phyloP scores from a whole-genome alignment of 2,113 vertebrate species.

The Xenopus tropicalis region DNA sequence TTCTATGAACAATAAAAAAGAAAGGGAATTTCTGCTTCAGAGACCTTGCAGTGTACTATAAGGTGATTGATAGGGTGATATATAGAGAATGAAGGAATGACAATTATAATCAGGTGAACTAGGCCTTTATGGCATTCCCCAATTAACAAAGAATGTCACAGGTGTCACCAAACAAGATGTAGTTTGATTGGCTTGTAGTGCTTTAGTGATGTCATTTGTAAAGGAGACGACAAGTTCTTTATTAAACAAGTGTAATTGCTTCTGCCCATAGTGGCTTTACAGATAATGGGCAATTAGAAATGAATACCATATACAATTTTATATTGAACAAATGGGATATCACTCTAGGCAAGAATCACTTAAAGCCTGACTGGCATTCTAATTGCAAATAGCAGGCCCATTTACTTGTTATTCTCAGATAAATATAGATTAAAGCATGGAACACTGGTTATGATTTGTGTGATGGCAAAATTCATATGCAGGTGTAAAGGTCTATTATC shows the following conservation, averaged over 20 bases:
- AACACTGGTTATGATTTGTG: no score
- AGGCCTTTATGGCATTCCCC: conserved; percentile 15
- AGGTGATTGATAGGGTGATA: conserved; percentile 40
- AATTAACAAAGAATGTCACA: conserved; percentile 36
- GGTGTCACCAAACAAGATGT: conserved; percentile 18
- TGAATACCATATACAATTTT: not conserved
- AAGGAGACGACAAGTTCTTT: conserved; percentile 5
- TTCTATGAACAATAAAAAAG: conserved; percentile 6
- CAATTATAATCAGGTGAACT: conserved; percentile 34
- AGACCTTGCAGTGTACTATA: conserved; percentile 20
- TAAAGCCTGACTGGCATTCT: not conserved
- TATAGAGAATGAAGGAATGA: conserved; percentile 37
- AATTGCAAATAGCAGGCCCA: not conserved
- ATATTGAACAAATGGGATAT: conserved; percentile 12
- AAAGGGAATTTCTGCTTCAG: conserved; percentile 3
- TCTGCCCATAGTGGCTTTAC: not conserved
- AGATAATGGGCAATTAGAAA: conserved; percentile 26
- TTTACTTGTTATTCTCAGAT: no score
- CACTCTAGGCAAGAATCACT: not conserved
- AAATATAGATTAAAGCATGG: no score
- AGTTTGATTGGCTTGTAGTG: conserved; percentile 13
- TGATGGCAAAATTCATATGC: no score
- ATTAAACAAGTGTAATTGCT: conserved; percentile 19
- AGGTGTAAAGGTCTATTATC: no score
- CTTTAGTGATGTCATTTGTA: conserved; percentile 31